These are phyloP conservation scores for Drosophila tripunctata DNA, from an alignment of 2,888 invertebrate species.

Conservation along the genomic window DNA sequence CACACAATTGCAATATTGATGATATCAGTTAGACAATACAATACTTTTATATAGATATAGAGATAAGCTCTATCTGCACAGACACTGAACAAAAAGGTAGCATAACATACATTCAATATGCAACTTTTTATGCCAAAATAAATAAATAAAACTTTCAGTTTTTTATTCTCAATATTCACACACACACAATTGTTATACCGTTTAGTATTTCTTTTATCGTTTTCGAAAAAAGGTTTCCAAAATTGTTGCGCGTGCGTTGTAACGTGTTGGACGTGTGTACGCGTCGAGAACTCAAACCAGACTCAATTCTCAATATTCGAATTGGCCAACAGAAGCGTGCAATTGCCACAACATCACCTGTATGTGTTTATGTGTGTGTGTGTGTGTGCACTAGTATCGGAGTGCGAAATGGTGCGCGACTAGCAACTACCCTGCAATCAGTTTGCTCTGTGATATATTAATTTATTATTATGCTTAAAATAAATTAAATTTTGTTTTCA, in stretches of 20 bases:
- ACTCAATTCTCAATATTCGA: slow-evolving; percentile 68
- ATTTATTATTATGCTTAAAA: no score
- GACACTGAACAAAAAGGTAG: not conserved
- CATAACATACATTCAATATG: not conserved
- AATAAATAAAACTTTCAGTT: no score
- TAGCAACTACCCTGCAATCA: slow-evolving; percentile 1
- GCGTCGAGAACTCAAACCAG: slow-evolving; percentile 75
- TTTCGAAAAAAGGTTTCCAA: slow-evolving; percentile 7
- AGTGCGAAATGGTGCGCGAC: not conserved
- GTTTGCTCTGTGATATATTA: not conserved
- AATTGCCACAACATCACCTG: slow-evolving; percentile 25
- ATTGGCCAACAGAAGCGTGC: slow-evolving; percentile 66
- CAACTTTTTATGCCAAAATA: no score
- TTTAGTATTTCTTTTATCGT: not conserved
- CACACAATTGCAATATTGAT: not conserved
- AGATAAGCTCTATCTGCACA: slow-evolving; percentile 16
- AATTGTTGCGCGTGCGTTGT: slow-evolving; percentile 26
- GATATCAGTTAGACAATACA: slow-evolving; percentile 1
- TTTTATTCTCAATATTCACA: not conserved
- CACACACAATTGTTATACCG: no score
- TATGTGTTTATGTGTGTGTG: slow-evolving; percentile 6
- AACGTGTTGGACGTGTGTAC: slow-evolving; percentile 59
- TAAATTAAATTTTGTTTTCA: no score
- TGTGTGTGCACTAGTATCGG: not conserved
- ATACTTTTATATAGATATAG: slow-evolving; percentile 1